Evolutionary conservation across 2,888 invertebrate genomes (phyloP).

Genomic region (Nycteola revayana): DNA sequence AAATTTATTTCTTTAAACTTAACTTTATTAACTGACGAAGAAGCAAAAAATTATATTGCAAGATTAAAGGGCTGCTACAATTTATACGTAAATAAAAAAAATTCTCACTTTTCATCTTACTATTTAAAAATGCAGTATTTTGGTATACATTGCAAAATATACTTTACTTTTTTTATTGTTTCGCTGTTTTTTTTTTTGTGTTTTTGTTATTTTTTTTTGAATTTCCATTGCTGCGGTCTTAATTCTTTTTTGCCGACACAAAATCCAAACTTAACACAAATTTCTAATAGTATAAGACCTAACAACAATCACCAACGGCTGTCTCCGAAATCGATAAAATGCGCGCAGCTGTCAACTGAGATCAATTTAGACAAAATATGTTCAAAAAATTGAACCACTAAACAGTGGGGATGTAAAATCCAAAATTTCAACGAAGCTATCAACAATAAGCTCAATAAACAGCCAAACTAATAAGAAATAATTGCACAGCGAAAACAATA

Average conservation of each 20-base stretch:
- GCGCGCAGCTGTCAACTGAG: slow-evolving; percentile 74
- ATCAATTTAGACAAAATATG: slow-evolving; percentile 68
- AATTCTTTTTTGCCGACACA: slow-evolving; percentile 67
- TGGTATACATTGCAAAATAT: slow-evolving; percentile 79
- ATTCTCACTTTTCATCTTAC: slow-evolving; percentile 74
- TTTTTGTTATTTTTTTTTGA: slow-evolving; percentile 26
- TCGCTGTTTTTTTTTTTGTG: slow-evolving; percentile 50
- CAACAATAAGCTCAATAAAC: slow-evolving; percentile 62
- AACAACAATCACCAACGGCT: slow-evolving; percentile 70
- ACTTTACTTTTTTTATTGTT: slow-evolving; percentile 54
- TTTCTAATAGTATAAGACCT: slow-evolving; percentile 49
- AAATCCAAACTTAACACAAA: slow-evolving; percentile 71
- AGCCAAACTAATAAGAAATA: slow-evolving; percentile 62
- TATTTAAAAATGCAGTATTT: slow-evolving; percentile 80
- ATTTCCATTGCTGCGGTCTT: slow-evolving; percentile 44
- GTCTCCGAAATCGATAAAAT: slow-evolving; percentile 61
- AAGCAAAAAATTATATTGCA: slow-evolving; percentile 60
- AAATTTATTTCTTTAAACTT: slow-evolving; percentile 58
- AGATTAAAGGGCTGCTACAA: slow-evolving; percentile 47
- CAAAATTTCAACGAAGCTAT: slow-evolving; percentile 54
- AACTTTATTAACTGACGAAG: slow-evolving; percentile 63
- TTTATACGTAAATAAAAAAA: slow-evolving; percentile 39
- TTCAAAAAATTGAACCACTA: slow-evolving; percentile 48
- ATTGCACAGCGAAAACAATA: slow-evolving; percentile 80
- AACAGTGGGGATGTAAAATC: slow-evolving; percentile 54